These are phyloP conservation scores for Gila robusta DNA, from an alignment of 2,797 vertebrate species.

Conservation along the genomic window DNA sequence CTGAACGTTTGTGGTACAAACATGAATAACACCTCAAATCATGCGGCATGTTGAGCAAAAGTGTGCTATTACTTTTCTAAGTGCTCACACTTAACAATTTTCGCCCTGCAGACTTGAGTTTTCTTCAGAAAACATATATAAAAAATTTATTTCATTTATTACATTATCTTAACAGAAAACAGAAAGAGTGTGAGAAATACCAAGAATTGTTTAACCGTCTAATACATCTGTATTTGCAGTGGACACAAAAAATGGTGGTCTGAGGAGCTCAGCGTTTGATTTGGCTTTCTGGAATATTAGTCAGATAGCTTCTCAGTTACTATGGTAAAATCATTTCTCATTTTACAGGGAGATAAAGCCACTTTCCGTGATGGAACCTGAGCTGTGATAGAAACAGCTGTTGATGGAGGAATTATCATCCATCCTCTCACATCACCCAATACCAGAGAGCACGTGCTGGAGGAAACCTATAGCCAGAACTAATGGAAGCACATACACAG, in stretches of 20 bases:
- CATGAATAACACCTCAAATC: not conserved
- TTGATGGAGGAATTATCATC: constrained; percentile 61
- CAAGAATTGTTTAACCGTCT: not conserved
- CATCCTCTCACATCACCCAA: constrained; percentile 61
- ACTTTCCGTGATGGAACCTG: constrained; percentile 74
- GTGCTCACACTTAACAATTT: not conserved
- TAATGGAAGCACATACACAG: constrained; percentile 61
- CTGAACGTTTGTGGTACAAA: not conserved
- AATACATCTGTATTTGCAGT: not conserved
- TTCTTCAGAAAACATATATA: not conserved
- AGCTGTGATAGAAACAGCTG: constrained; percentile 58
- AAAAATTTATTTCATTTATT: not conserved
- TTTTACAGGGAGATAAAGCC: constrained; percentile 51
- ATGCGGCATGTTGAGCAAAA: not conserved
- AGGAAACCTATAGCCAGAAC: constrained; percentile 67
- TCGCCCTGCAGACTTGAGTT: not conserved
- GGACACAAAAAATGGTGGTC: not conserved
- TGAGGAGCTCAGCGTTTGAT: constrained; percentile 1
- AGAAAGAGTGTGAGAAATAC: not conserved
- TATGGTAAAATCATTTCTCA: constrained; percentile 20
- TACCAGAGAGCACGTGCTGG: constrained; percentile 65
- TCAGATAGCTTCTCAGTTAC: constrained; percentile 32
- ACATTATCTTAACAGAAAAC: not conserved
- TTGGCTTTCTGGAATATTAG: constrained; percentile 17
- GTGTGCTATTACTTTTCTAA: not conserved